Conservation (phyloP, 2,797 vertebrate genomes). For the Myotis findleyi region DNA sequence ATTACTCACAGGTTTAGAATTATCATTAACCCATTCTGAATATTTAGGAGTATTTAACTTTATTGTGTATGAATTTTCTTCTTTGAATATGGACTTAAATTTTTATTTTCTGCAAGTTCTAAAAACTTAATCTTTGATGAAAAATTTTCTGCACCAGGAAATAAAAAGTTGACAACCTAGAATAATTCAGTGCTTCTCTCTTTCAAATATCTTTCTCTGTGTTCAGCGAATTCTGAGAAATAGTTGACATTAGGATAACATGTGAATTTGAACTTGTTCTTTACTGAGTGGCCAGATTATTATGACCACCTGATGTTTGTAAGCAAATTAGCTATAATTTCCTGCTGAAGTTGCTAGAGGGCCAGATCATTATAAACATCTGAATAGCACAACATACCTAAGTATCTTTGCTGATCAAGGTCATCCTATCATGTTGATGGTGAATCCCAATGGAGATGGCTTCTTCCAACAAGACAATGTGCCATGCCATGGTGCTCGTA, state of each 20-base stretch:
- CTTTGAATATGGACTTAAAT: neutral
- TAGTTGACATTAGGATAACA: neutral
- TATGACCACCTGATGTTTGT: no score
- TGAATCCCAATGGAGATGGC: no score
- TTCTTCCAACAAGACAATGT: no score
- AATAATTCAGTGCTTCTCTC: neutral
- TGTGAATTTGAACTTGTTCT: slow-evolving; percentile 36
- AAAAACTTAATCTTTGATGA: slow-evolving; percentile 36
- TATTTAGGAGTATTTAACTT: neutral
- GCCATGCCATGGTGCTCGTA: no score
- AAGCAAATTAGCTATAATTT: no score
- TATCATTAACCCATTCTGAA: neutral
- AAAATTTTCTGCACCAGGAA: slow-evolving; percentile 13
- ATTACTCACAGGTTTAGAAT: neutral
- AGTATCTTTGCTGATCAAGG: no score
- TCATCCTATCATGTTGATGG: no score
- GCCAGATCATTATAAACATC: no score
- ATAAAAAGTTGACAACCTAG: neutral
- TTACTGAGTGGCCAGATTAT: neutral
- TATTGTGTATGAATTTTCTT: slow-evolving; percentile 34
- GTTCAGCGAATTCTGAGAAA: slow-evolving; percentile 14
- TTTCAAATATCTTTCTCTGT: neutral
- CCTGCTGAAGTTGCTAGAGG: no score
- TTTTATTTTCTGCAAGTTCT: slow-evolving; percentile 10
- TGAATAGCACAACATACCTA: no score